Base-by-base conservation (phyloP, 2,888 invertebrate genomes). In the Thyatira batis region DNA sequence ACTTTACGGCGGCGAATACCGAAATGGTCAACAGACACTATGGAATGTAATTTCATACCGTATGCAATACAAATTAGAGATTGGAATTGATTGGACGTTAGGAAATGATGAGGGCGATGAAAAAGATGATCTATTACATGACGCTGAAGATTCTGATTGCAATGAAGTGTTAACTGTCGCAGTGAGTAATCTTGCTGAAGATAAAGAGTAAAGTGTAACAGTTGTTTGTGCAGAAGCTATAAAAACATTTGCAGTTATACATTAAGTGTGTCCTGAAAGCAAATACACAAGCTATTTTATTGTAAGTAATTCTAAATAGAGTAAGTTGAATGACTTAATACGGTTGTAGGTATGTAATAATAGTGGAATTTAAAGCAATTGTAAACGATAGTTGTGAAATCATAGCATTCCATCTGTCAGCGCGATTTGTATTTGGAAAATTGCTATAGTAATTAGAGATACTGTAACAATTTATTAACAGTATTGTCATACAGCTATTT, bases 1-100 rank as follows among this genome's bases (percentile, higher is more conserved):
- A 82, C 81, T 73, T 70, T 65, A 69, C 69, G 83, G 81, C 82
- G 82, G 54, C 80, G 60, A 63, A 58, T 66, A 71, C 76, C 61
- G 65, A 79, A 78, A 78, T 71, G 77, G 80, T 73, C 71, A 76
- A 61, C 57, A 55, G 55, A 57, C 57, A 54, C 44, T 50, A 52
- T 43, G 43, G 33, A 54, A 67, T 51, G 52, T 59, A 58, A 61
- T 60, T 61, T 48, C 60, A 51, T 45, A 54, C 65, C 63, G 51
- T 65, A 57, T 8, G 6, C 1, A 1, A 5, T 27, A 51, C 44
- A 51, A 50, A 54, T 4, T 45, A 53, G n/a, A 56, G 59, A 63
- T 55, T 53, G 54, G 54, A 48, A 48, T 48, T 48, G 48, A 48
- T 11, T 48, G 28, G 25, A 27, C 10, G 17, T 27, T 48, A 27